Evolutionary conservation across 2,888 invertebrate genomes (phyloP).

Genomic region (Ferdinandea cuprea): DNA sequence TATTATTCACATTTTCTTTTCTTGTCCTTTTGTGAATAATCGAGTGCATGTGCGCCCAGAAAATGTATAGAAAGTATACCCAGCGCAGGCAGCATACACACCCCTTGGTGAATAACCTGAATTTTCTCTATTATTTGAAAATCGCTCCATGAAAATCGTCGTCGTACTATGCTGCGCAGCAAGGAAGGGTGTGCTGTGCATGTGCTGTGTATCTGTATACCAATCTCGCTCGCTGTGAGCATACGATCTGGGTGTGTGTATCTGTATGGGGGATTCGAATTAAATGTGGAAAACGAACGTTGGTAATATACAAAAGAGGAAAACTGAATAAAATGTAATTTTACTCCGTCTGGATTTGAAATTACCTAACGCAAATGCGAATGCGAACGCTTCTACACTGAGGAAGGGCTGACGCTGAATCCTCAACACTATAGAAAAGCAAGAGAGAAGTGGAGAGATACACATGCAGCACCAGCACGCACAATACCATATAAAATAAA

Average conservation of each 20-base stretch:
- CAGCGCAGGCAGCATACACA: neutral
- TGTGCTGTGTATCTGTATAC: neutral
- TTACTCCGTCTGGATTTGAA: conserved; percentile 61
- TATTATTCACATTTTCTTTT: too few relatives aligned
- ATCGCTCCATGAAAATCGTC: conserved; percentile 48
- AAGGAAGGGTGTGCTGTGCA: neutral
- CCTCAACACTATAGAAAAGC: neutral
- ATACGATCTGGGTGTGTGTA: neutral
- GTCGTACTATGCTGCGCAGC: conserved; percentile 10
- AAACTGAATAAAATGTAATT: conserved; percentile 67
- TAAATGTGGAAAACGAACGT: conserved; percentile 34
- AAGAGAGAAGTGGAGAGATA: neutral
- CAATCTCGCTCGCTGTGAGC: neutral
- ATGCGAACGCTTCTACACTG: too few relatives aligned
- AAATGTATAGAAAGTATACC: neutral
- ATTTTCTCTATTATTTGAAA: conserved; percentile 60
- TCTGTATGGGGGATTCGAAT: conserved; percentile 22
- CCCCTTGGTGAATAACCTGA: conserved; percentile 25
- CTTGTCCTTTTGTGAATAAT: conserved; percentile 46
- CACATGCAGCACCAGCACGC: conserved; percentile 25
- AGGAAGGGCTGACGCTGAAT: conserved; percentile 1
- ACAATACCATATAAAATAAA: conserved; percentile 41
- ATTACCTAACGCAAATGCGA: conserved; percentile 22
- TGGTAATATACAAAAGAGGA: conserved; percentile 4
- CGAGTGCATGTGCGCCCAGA: conserved; percentile 43